phyloP scores from a whole-genome alignment of 2,113 vertebrate species.

The Upupa epops region DNA sequence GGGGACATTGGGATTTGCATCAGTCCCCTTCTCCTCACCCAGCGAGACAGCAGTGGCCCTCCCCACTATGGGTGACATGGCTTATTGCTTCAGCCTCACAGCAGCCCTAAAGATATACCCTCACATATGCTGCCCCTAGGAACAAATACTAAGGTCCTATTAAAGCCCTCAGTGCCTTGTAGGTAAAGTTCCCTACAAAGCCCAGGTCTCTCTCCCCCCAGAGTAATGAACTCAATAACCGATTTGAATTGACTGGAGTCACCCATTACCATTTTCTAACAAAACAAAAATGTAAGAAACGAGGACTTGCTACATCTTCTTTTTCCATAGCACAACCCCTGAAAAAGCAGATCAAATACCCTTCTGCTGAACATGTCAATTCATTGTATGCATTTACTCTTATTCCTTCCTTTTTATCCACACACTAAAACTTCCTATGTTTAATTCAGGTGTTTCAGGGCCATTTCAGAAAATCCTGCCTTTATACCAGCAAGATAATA shows the following conservation, averaged over 20 bases:
- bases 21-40: neutral
- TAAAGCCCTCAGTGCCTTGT: neutral
- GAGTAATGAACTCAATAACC: neutral
- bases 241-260: neutral
- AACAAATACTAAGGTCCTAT: neutral
- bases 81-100: neutral
- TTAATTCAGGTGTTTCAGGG: neutral
- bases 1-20: rapidly evolving
- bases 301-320: neutral
- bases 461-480: neutral
- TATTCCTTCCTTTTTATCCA: neutral
- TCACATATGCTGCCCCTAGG: neutral
- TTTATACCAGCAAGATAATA: neutral
- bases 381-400: neutral
- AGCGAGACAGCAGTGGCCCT: neutral
- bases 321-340: neutral
- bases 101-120: neutral
- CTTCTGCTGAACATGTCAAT: neutral
- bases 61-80: neutral
- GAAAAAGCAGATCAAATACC: neutral
- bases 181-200: neutral
- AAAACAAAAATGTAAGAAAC: neutral
- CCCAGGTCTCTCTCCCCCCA: neutral
- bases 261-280: neutral
- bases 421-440: neutral